Conservation (phyloP, 2,113 vertebrate genomes). For the Erinaceus europaeus region DNA sequence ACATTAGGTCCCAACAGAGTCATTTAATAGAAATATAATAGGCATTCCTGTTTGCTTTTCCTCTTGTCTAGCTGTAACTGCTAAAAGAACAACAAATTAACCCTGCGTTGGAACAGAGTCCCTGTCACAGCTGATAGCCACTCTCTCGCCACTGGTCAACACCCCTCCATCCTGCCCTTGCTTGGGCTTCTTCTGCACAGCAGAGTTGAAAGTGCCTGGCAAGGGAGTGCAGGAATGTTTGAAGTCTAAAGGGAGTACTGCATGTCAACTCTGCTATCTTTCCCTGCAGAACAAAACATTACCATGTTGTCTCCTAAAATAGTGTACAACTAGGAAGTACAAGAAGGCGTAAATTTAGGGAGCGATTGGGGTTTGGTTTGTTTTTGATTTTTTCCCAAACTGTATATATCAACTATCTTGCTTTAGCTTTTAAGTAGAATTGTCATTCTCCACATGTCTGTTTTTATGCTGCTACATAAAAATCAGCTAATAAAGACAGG, state of each 20-base stretch:
- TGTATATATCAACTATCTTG: slow-evolving; percentile 52
- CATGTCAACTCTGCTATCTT: slow-evolving; percentile 54
- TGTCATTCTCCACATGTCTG: slow-evolving; percentile 58
- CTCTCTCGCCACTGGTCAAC: slow-evolving; percentile 78
- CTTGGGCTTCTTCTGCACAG: slow-evolving; percentile 75
- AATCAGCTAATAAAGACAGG: slow-evolving; percentile 75
- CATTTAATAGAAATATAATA: slow-evolving; percentile 87
- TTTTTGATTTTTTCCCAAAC: slow-evolving; percentile 6
- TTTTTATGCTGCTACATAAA: slow-evolving; percentile 55
- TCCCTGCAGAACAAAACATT: slow-evolving; percentile 61
- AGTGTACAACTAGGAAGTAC: slow-evolving; percentile 60
- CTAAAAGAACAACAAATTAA: slow-evolving; percentile 86
- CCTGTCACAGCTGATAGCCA: slow-evolving; percentile 82
- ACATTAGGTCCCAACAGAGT: slow-evolving; percentile 84
- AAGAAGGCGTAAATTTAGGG: slow-evolving; percentile 49
- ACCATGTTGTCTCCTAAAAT: not conserved
- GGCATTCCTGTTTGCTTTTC: slow-evolving; percentile 83
- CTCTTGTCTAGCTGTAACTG: slow-evolving; percentile 80
- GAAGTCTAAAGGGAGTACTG: slow-evolving; percentile 75
- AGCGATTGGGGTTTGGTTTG: not conserved
- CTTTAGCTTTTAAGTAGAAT: slow-evolving; percentile 67
- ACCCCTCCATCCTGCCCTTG: slow-evolving; percentile 72
- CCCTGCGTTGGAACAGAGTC: slow-evolving; percentile 82
- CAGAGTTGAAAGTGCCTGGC: slow-evolving; percentile 66
- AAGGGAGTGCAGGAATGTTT: slow-evolving; percentile 67